Evolutionary conservation across 2,113 vertebrate genomes (phyloP), one percentile per base, ranked within the genome.

Genomic region (Oncorhynchus gorbuscha): DNA sequence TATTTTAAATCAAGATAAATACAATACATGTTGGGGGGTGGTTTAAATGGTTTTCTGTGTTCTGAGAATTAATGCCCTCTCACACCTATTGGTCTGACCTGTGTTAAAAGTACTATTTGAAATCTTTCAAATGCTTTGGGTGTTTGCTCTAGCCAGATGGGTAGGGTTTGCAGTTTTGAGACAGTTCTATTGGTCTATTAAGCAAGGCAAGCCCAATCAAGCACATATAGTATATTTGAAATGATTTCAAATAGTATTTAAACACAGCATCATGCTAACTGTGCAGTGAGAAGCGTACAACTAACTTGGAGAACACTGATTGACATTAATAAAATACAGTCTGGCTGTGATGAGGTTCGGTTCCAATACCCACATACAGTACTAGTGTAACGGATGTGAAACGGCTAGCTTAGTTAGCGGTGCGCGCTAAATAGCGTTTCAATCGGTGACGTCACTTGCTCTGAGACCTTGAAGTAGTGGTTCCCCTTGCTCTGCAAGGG

Each of bases 281-380:
- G 39, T 45, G 89, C 86, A 89, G 91, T 88, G 82, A 75, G 79
- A 81, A 90, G 86, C 82, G 83, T 73, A 76, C 72, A 85, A 83
- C 73, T 81, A 58, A 85, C 73, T 76, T 59, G 2, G 39, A 45
- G 66, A 69, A 59, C 71, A 71, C 58, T 66, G 84, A 81, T 83
- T 35, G 69, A 90, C 85, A 88, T 86, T 88, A 86, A 89, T 64
- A 79, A 71, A 88, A 71, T 83, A 75, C 84, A 83, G 77, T 87
- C 59, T n/a, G 49, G 32, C 39, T 35, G 71, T 32, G 51, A 67
- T 45, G 39, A 45, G 39, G 39, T 55, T 55, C 51, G 2, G 51
- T 18, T 18, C 51, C 39, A 45, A 45, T 11, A 45, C 39, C 39
- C 39, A 45, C 39, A 45, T 35, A 35, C 35, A 35, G 35, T 35